These are phyloP conservation scores for Globicephala melas DNA, from an alignment of 2,113 vertebrate genomes.

Conservation along the genomic window DNA sequence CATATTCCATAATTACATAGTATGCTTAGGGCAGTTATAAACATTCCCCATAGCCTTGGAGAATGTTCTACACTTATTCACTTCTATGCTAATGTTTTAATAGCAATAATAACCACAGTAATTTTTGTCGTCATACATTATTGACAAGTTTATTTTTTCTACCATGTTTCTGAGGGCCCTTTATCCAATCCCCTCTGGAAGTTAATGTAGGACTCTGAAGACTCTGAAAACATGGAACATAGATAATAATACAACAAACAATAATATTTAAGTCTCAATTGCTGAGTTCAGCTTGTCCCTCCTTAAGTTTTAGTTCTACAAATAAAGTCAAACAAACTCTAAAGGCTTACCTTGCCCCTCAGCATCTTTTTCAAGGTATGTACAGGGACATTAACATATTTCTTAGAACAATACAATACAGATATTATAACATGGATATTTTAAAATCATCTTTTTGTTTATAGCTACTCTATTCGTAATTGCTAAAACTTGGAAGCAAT, in stretches of 20 bases:
- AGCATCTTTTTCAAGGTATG: not conserved
- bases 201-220: not conserved
- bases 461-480: no score
- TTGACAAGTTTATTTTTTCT: not conserved
- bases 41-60: not conserved
- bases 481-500: no score
- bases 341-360: not conserved
- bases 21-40: not conserved
- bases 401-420: not conserved
- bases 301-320: not conserved
- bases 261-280: not conserved
- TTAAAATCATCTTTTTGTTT: not conserved
- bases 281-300: not conserved
- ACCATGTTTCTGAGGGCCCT: not conserved
- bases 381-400: not conserved
- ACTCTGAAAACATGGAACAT: not conserved
- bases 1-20: not conserved
- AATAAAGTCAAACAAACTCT: not conserved
- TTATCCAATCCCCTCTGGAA: not conserved
- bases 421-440: not conserved
- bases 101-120: not conserved
- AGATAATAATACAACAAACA: not conserved
- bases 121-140: not conserved
- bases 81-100: not conserved
- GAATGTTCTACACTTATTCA: not conserved